phyloP scores from a whole-genome alignment of 1,140 invertebrate genomes.

The Aradophagus sp. region DNA sequence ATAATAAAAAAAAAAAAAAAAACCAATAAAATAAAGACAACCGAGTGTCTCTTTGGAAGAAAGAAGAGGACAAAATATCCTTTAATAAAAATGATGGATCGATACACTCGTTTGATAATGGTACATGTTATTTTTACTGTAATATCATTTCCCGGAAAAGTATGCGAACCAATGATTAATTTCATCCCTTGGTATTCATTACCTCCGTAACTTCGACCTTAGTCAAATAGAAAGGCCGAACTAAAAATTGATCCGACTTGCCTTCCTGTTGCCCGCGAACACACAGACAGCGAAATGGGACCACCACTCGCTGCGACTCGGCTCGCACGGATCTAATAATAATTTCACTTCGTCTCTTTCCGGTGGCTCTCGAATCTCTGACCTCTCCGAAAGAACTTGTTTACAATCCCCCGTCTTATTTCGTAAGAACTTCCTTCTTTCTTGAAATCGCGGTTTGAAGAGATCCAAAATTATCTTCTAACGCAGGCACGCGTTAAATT shows the following conservation, averaged over 20 bases:
- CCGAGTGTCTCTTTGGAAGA: too few species aligned
- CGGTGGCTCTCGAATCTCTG: conserved; percentile 33
- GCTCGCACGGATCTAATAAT: conserved; percentile 47
- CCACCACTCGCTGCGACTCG: conserved; percentile 35
- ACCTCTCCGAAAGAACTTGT: conserved; percentile 33
- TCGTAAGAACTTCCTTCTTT: conserved; percentile 4
- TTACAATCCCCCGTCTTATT: conserved; percentile 24
- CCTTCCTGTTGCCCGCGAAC: too few species aligned
- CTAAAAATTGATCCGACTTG: conserved; percentile 31
- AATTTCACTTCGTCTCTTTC: conserved; percentile 41
- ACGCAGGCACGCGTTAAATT: too few species aligned
- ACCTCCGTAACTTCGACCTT: conserved; percentile 5
- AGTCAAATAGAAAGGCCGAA: conserved; percentile 28
- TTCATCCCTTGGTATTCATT: conserved; percentile 8
- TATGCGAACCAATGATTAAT: not conserved
- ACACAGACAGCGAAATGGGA: conserved; percentile 26
- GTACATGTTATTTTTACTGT: too few species aligned
- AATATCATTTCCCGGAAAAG: not conserved
- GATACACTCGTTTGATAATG: too few species aligned
- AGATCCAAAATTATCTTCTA: too few species aligned
- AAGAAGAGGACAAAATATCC: too few species aligned
- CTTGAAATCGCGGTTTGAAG: not conserved
- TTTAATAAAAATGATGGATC: too few species aligned
- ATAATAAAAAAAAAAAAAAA: too few species aligned
- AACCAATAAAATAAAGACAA: too few species aligned